phyloP scores from a whole-genome alignment of 2,113 vertebrate species.

The Meleagris gallopavo region DNA sequence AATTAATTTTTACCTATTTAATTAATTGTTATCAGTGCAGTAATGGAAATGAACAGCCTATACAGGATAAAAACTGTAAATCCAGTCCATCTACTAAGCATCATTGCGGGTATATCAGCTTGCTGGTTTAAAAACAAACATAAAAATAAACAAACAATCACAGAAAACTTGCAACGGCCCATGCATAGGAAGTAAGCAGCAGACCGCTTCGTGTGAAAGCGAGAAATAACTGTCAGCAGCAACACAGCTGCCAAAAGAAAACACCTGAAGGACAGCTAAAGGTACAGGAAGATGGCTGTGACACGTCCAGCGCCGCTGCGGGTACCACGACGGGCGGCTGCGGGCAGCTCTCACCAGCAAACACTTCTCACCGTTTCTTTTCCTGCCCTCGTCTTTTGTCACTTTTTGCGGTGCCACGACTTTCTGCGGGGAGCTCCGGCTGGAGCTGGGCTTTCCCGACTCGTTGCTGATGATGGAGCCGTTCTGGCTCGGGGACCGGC shows the following conservation, averaged over 20 bases:
- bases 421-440: conserved; percentile 86
- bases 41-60: neutral
- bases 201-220: neutral
- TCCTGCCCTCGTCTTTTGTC: conserved; percentile 89
- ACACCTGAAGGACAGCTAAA: neutral
- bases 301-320: fast-evolving
- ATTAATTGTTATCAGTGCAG: neutral
- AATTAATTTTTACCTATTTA: conserved; percentile 34
- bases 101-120: neutral
- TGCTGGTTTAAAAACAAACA: neutral
- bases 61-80: neutral
- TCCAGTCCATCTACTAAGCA: neutral
- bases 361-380: conserved; percentile 88
- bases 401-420: conserved; percentile 89
- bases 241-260: neutral
- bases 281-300: neutral
- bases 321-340: fast-evolving
- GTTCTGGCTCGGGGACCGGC: conserved; percentile 93
- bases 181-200: neutral
- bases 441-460: conserved; percentile 90
- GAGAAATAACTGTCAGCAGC: neutral
- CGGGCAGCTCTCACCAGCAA: neutral
- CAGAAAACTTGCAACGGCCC: neutral
- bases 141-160: no score
- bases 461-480: conserved; percentile 96